phyloP scores from a whole-genome alignment of 2,113 vertebrate species.

The Panthera tigris region DNA sequence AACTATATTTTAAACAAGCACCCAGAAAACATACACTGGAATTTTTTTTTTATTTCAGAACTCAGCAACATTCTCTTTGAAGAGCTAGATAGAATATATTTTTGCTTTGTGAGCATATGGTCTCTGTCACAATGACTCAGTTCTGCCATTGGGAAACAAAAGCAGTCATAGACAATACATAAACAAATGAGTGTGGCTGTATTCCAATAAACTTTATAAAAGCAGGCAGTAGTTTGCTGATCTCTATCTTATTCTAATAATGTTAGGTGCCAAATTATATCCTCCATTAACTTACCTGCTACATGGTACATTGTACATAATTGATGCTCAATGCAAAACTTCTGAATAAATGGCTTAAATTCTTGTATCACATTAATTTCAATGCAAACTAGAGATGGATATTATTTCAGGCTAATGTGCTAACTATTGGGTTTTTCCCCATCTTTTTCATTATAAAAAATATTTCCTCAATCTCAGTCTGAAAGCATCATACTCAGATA shows the following conservation, averaged over 20 bases:
- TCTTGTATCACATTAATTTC: background rate
- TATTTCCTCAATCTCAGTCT: background rate
- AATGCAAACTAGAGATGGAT: background rate
- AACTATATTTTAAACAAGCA: background rate
- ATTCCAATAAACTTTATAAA: background rate
- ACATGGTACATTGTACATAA: background rate
- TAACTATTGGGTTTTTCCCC: background rate
- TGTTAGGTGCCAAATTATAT: background rate
- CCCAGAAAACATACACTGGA: background rate
- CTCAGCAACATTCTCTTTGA: background rate
- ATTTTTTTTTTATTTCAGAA: background rate
- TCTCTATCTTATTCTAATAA: background rate
- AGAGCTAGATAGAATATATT: background rate
- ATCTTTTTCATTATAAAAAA: background rate
- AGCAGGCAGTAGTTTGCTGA: background rate
- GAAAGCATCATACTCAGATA: background rate
- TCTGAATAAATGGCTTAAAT: background rate
- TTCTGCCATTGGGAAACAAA: background rate
- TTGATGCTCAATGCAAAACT: background rate
- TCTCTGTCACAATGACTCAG: background rate
- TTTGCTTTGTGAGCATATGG: background rate
- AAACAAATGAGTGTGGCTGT: background rate
- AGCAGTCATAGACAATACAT: background rate
- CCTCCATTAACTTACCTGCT: background rate
- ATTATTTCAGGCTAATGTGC: background rate